phyloP scores from a whole-genome alignment of 2,797 vertebrate genomes.

The Pristis pectinata region DNA sequence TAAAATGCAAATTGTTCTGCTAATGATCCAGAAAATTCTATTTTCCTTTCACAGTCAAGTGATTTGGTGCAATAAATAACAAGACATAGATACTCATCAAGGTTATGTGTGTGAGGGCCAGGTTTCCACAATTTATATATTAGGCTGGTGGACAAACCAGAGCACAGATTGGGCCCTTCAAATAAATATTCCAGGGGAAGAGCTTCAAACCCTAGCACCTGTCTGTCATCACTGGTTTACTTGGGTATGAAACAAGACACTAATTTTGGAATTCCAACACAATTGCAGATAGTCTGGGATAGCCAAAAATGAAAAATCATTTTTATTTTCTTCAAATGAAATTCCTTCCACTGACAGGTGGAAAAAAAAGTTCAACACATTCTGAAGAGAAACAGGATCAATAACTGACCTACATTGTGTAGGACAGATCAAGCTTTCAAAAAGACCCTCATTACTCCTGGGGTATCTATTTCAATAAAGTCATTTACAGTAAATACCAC shows the following conservation, averaged over 20 bases:
- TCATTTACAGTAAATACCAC: slow-evolving; percentile 35
- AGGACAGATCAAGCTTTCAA: neutral
- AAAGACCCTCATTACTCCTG: neutral
- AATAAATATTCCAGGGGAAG: neutral
- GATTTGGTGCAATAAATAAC: slow-evolving; percentile 18
- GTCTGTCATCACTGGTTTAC: neutral
- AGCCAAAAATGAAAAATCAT: neutral
- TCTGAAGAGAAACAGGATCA: neutral
- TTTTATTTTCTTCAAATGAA: neutral
- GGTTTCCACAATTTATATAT: neutral
- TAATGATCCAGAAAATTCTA: neutral
- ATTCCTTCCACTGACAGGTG: neutral
- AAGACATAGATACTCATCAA: neutral
- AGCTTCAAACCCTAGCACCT: neutral
- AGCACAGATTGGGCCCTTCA: neutral
- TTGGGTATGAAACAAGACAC: no score
- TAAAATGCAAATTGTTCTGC: neutral
- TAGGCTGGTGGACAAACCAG: neutral
- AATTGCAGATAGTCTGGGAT: neutral
- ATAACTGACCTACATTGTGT: neutral
- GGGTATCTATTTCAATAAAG: slow-evolving; percentile 21
- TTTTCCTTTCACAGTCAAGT: slow-evolving; percentile 15
- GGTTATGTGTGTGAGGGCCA: neutral
- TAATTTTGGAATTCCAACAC: neutral
- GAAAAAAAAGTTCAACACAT: neutral